Evolutionary conservation across 2,888 invertebrate species (phyloP), one percentile per base, ranked within the genome.

Genomic region (Girardia tigrina): DNA sequence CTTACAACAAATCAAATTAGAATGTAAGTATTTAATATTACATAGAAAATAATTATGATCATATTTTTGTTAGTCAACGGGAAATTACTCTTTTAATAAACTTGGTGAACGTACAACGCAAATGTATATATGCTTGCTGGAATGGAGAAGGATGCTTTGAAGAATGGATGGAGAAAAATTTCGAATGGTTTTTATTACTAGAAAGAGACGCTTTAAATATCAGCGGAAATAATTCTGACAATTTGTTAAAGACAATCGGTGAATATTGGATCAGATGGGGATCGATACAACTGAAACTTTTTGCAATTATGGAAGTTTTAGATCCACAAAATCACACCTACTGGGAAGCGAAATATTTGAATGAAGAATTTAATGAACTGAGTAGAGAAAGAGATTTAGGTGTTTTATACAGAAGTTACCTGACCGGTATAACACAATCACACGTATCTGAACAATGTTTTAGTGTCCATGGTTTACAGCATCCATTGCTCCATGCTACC

Each of bases 231-330:
- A 16, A 36, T 12, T 12, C 8, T 36, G 12, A 8, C 36, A 16
- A 36, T 16, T 8, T 16, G 16, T 12, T 36, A 16, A 12, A 12
- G 16, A 16, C 36, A 8, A 36, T 36, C 16, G 23, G 26, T 6
- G n/a, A 23, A 28, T 26, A 6, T 20, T n/a, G 27, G 28, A 28
- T 72, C n/a, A n/a, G 26, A 28, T 72, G 72, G 26, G 26, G 72
- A n/a, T 26, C n/a, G 8, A 16, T 28, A 6, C 72, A 23, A 28
- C n/a, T 72, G 72, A 26, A 72, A 28, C 6, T 72, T 12, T 72
- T 72, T 72, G 26, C 72, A 27, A 26, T 72, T 8, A 72, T 28
- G n/a, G 72, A 72, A 27, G 23, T 28, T 14, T 12, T 72, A 26
- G 72, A 72, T 72, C 72, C 26, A 8, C 72, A 72, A 36, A 12